phyloP scores from a whole-genome alignment of 2,113 vertebrate genomes.

The Steatornis caripensis region DNA sequence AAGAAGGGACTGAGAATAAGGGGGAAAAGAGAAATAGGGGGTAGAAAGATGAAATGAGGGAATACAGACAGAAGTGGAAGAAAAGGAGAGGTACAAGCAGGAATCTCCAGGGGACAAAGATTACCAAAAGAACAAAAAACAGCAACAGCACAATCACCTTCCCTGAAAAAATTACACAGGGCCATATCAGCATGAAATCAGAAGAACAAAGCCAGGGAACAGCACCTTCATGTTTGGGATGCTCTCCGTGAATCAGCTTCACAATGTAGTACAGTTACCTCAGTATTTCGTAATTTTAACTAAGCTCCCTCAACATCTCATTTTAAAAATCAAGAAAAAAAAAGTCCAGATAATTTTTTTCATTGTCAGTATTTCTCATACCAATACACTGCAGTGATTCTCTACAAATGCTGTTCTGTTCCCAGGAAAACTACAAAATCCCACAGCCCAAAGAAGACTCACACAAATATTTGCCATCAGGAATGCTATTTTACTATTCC shows the following conservation, averaged over 20 bases:
- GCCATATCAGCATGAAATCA: not conserved
- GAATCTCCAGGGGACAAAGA: not conserved
- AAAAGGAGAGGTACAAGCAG: not conserved
- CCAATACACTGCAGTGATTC: not conserved
- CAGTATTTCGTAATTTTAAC: not conserved
- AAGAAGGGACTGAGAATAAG: not conserved
- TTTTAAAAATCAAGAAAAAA: not conserved
- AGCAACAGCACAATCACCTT: not conserved
- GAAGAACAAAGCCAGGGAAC: not conserved
- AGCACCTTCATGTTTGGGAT: not conserved
- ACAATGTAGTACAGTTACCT: not conserved
- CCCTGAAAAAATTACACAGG: not conserved
- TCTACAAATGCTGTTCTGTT: not conserved
- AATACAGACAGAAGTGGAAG: not conserved
- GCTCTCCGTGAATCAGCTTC: not conserved
- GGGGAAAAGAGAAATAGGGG: fast-evolving
- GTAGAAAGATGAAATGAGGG: not conserved
- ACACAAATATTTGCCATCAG: not conserved
- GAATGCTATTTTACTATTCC: not conserved
- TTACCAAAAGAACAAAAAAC: not conserved
- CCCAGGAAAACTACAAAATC: not conserved
- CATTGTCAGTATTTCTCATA: not conserved
- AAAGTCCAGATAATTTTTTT: not conserved
- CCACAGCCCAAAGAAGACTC: not conserved
- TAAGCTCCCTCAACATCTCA: not conserved